These are phyloP conservation scores for Drosophila asahinai DNA, from an alignment of 1,140 invertebrate genomes.

Conservation along the genomic window DNA sequence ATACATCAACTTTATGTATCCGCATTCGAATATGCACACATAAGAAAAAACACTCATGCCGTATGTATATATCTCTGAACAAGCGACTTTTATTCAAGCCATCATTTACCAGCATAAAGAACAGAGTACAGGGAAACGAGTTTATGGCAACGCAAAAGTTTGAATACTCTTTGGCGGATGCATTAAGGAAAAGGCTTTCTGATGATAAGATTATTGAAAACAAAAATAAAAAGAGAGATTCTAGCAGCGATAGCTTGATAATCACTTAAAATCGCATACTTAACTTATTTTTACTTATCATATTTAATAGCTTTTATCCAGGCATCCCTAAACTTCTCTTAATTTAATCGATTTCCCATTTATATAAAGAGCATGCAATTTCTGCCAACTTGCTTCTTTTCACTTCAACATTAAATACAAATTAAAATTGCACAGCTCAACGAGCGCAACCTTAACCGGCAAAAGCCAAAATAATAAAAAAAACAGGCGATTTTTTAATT, in stretches of 20 bases:
- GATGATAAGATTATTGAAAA: not conserved
- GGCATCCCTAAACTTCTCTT: not conserved
- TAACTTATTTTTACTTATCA: not conserved
- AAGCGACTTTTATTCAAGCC: conserved; percentile 70
- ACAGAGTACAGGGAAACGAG: not conserved
- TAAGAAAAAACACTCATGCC: conserved; percentile 11
- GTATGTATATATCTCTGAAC: conserved; percentile 21
- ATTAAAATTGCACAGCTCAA: conserved; percentile 60
- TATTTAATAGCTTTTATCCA: not conserved
- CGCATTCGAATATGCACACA: conserved; percentile 18
- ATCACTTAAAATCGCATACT: not conserved
- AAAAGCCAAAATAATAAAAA: conserved; percentile 4
- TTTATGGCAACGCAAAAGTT: conserved; percentile 30
- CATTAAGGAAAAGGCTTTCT: not conserved
- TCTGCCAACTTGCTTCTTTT: conserved; percentile 8
- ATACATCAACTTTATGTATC: conserved; percentile 19
- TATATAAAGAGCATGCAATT: conserved; percentile 14
- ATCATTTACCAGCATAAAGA: conserved; percentile 62
- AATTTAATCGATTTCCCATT: not conserved
- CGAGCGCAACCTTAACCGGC: conserved; percentile 19
- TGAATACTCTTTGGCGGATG: conserved; percentile 41
- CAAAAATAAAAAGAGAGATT: no score
- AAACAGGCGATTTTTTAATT: conserved; percentile 68
- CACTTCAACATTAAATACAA: conserved; percentile 51
- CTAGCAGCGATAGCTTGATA: no score